Conservation (phyloP, 2,113 vertebrate genomes). For the Dipodomys merriami region DNA sequence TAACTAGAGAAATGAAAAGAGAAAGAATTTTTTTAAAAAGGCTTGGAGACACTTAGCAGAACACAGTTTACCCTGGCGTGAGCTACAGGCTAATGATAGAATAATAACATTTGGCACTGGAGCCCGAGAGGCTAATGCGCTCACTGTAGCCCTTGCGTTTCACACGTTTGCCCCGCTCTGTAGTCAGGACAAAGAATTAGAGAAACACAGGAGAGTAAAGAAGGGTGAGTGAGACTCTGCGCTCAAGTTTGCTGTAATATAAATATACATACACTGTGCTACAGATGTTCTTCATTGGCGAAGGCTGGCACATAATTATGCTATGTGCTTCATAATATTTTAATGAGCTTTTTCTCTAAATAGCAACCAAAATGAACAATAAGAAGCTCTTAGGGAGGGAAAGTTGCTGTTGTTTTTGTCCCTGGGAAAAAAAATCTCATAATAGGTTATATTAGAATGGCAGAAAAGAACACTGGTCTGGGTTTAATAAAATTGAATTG, state of each 20-base stretch:
- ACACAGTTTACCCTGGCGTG: slow-evolving; percentile 81
- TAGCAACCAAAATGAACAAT: slow-evolving; percentile 80
- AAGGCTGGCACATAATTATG: slow-evolving; percentile 78
- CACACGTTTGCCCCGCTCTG: slow-evolving; percentile 67
- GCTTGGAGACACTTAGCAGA: slow-evolving; percentile 79
- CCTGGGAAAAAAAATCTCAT: slow-evolving; percentile 57
- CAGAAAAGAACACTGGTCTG: slow-evolving; percentile 42
- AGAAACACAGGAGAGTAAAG: slow-evolving; percentile 70
- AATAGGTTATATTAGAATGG: slow-evolving; percentile 64
- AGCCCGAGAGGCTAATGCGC: slow-evolving; percentile 68
- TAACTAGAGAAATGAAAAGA: slow-evolving; percentile 69
- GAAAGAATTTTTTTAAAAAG: slow-evolving; percentile 21
- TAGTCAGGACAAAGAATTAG: slow-evolving; percentile 78
- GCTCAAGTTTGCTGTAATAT: slow-evolving; percentile 79
- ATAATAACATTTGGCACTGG: slow-evolving; percentile 80
- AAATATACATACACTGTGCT: slow-evolving; percentile 75
- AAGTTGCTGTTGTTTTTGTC: slow-evolving; percentile 53
- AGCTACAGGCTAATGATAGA: slow-evolving; percentile 81
- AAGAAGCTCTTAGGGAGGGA: slow-evolving; percentile 75
- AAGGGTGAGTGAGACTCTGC: slow-evolving; percentile 57
- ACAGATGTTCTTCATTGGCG: slow-evolving; percentile 85
- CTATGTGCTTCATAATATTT: slow-evolving; percentile 83
- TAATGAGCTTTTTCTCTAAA: slow-evolving; percentile 84
- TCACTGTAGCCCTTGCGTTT: slow-evolving; percentile 66
- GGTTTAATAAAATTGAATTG: slow-evolving; percentile 71